Conservation (phyloP, 2,888 invertebrate species). For the Phalangium opilio region DNA sequence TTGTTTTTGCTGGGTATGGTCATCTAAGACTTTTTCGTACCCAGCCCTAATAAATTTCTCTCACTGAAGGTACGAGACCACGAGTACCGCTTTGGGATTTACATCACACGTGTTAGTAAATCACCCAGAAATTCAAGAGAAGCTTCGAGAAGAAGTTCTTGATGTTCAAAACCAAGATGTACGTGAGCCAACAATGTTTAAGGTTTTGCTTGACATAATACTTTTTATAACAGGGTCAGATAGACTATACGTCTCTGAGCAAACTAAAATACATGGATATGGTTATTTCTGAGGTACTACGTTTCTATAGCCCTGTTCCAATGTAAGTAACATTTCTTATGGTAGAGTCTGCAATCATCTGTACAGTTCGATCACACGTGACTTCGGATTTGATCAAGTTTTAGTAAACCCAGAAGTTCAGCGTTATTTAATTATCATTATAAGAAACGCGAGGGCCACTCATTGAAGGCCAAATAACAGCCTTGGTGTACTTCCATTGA, state of each 20-base stretch:
- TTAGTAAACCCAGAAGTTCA: too few relatives aligned
- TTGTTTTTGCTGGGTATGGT: constrained; percentile 4
- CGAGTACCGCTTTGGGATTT: constrained; percentile 6
- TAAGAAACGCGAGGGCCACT: too few relatives aligned
- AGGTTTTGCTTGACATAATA: not conserved
- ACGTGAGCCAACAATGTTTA: not conserved
- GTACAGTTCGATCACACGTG: too few relatives aligned
- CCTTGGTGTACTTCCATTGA: too few relatives aligned
- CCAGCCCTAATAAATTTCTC: too few relatives aligned
- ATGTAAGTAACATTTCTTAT: too few relatives aligned
- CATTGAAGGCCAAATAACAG: too few relatives aligned
- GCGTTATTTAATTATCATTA: too few relatives aligned
- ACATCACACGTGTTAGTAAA: constrained; percentile 3
- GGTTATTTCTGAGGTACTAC: not conserved
- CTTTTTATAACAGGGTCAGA: not conserved
- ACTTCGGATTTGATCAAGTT: too few relatives aligned
- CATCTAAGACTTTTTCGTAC: not conserved
- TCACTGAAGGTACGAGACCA: constrained; percentile 9
- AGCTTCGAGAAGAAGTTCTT: constrained; percentile 5
- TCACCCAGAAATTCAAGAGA: constrained; percentile 9
- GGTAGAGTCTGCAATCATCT: too few relatives aligned
- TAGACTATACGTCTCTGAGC: not conserved
- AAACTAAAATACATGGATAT: constrained; percentile 1
- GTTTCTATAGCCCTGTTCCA: constrained; percentile 2
- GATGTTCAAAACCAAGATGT: constrained; percentile 2